phyloP scores from a whole-genome alignment of 2,113 vertebrate species.

The Lichenostomus cassidix region DNA sequence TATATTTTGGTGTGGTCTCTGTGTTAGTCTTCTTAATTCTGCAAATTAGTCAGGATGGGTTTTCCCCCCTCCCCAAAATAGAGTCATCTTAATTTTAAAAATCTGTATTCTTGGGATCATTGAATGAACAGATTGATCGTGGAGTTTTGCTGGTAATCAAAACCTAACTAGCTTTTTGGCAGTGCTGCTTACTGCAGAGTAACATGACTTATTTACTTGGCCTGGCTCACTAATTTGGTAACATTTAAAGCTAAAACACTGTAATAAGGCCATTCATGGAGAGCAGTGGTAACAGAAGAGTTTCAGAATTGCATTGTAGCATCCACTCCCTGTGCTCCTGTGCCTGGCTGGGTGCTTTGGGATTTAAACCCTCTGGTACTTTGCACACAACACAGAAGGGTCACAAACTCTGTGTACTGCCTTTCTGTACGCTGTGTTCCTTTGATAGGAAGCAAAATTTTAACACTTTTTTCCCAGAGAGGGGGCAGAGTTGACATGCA shows the following conservation, averaged over 20 bases:
- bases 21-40: constrained; percentile 72
- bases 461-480: background rate
- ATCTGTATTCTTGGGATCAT: constrained; percentile 50
- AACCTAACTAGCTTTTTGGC: constrained; percentile 67
- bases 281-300: background rate
- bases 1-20: constrained; percentile 61
- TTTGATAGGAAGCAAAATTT: background rate
- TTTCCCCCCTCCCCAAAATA: background rate
- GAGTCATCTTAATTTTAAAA: constrained; percentile 65
- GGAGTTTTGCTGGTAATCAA: constrained; percentile 62
- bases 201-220: constrained; percentile 60
- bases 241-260: constrained; percentile 47
- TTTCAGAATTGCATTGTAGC: background rate
- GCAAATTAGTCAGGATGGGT: constrained; percentile 60
- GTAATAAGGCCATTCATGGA: constrained; percentile 5
- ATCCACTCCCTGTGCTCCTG: background rate
- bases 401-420: background rate
- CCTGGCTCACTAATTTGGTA: constrained; percentile 57
- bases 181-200: constrained; percentile 53
- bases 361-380: background rate
- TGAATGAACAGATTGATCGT: constrained; percentile 65
- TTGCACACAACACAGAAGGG: background rate
- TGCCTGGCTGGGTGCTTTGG: background rate
- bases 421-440: background rate
- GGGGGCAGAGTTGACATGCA: background rate